A percentile compares a stretch with the other conserved stretches of the same genome.
phyloP scores from a whole-genome alignment of 2,888 invertebrate species.

The Harpalus rufipes region DNA sequence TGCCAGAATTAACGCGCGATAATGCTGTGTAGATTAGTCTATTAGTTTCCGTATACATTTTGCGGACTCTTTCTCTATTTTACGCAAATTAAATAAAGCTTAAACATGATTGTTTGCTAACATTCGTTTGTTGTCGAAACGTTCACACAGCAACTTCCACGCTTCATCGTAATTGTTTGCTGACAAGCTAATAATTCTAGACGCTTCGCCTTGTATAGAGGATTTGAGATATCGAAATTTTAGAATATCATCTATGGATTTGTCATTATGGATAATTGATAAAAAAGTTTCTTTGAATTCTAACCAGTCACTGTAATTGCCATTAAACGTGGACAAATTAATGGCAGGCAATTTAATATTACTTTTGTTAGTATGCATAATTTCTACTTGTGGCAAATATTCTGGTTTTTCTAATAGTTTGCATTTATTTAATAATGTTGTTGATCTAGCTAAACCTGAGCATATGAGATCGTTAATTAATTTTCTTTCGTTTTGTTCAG shows the following conservation, averaged over 20 bases:
- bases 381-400: too few relatives aligned
- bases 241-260: slow-evolving; percentile 60
- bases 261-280: slow-evolving; percentile 65
- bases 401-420: too few relatives aligned
- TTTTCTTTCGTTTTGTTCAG: too few relatives aligned
- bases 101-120: background rate
- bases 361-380: too few relatives aligned
- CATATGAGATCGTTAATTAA: too few relatives aligned
- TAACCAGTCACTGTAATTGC: too few relatives aligned
- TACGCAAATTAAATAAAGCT: background rate
- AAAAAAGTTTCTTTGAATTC: slow-evolving; percentile 60
- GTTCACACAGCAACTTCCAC: slow-evolving; percentile 54
- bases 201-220: slow-evolving; percentile 63
- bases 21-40: background rate
- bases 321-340: too few relatives aligned
- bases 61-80: background rate
- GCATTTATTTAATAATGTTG: too few relatives aligned
- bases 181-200: slow-evolving; percentile 66
- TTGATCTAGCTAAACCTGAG: too few relatives aligned
- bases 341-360: too few relatives aligned
- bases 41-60: background rate
- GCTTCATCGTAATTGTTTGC: slow-evolving; percentile 68
- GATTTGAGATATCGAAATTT: slow-evolving; percentile 68
- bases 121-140: background rate
- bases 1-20: background rate